Evolutionary conservation across 2,888 invertebrate genomes (phyloP).

Genomic region (Unio delphinus): DNA sequence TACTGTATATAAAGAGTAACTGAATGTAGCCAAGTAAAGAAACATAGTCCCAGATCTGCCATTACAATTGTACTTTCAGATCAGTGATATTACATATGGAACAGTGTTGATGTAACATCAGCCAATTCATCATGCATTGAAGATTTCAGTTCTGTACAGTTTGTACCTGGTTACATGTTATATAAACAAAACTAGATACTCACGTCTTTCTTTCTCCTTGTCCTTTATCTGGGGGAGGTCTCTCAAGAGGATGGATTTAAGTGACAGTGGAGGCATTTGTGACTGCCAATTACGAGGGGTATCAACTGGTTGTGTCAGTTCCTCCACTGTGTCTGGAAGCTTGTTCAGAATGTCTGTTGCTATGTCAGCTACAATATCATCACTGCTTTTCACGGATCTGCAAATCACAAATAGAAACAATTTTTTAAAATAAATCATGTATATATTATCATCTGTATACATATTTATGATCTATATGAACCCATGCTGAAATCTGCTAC

Average conservation of each 20-base stretch:
- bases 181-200: conserved; percentile 6
- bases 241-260: conserved; percentile 42
- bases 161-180: not conserved
- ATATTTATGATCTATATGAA: no score
- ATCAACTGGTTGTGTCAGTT: conserved; percentile 41
- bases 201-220: conserved; percentile 52
- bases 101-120: no score
- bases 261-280: conserved; percentile 26
- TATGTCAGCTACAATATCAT: conserved; percentile 84
- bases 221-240: conserved; percentile 48
- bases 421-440: not conserved
- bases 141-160: no score
- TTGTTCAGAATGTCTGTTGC: conserved; percentile 79
- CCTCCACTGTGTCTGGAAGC: conserved; percentile 62
- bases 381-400: conserved; percentile 77
- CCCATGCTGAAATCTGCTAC: no score
- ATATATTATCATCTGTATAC: not conserved
- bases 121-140: no score
- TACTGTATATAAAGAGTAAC: no score
- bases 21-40: no score
- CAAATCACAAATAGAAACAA: not conserved
- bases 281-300: conserved; percentile 19
- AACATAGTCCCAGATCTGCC: no score
- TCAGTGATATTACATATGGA: no score
- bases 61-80: no score